These are phyloP conservation scores for Scleropages formosus DNA, from an alignment of 2,797 vertebrate genomes.

Conservation along the genomic window DNA sequence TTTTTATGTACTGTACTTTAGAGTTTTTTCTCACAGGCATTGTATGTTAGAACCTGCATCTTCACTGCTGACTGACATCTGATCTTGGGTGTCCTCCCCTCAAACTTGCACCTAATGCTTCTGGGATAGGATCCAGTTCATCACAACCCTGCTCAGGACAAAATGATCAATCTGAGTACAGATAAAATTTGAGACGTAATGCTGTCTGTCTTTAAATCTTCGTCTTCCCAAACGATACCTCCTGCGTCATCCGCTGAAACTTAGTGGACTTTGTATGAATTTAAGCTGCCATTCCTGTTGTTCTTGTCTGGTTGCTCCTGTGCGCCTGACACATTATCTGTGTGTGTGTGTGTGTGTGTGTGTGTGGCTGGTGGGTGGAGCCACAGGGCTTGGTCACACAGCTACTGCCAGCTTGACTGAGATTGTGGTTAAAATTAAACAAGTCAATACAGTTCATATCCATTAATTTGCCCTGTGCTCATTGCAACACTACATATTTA, in stretches of 20 bases:
- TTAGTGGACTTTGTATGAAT: too few species aligned
- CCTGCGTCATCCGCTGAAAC: not conserved
- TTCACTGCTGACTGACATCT: too few species aligned
- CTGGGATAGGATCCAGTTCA: too few species aligned
- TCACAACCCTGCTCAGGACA: too few species aligned
- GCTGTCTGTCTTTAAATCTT: not conserved
- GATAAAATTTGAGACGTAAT: not conserved
- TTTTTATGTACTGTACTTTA: too few species aligned
- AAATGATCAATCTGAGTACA: not conserved
- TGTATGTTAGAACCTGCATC: too few species aligned
- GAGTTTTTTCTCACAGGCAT: too few species aligned
- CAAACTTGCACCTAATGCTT: too few species aligned
- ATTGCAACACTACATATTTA: too few species aligned
- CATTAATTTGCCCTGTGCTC: too few species aligned
- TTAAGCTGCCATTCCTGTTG: slow-evolving; percentile 1
- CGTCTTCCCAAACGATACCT: not conserved
- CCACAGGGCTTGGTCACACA: too few species aligned
- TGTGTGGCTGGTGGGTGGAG: not conserved
- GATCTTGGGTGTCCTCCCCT: too few species aligned
- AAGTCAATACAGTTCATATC: not conserved
- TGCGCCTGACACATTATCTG: slow-evolving; percentile 1
- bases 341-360: slow-evolving; percentile 6
- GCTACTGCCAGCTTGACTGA: not conserved
- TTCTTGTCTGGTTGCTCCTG: not conserved
- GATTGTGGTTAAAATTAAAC: not conserved